Evolutionary conservation across 2,888 invertebrate species (phyloP), one percentile per base, ranked within the genome.

Genomic region (Dermolepida albohirtum): DNA sequence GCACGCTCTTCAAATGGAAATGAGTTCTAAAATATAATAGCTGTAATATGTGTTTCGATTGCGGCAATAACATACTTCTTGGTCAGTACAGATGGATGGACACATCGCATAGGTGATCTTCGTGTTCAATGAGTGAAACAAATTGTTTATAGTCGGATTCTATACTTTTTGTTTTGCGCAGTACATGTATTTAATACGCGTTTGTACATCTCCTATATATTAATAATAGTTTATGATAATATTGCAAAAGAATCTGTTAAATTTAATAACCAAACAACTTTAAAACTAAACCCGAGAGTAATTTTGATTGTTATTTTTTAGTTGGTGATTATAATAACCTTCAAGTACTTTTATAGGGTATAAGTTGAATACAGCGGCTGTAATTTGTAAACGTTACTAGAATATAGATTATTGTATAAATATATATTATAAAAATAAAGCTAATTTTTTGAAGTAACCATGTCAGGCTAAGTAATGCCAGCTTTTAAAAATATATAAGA

Each of bases 1-100:
- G 64, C 64, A 64, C 16, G 51, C 17, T 64, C 43, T 64, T 16
- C 50, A 50, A 64, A 64, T 50, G 64, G 50, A 64, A 64, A 64
- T 50, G 64, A 64, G 49, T 50, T 64, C 51, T 50, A 64, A 64
- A 51, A 41, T 47, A 49, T 64, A 51, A 64, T 64, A 27, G 64
- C 34, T n/a, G 51, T 50, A 64, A 64, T 64, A 51, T 64, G 51
- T 51, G 51, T 51, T 29, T 29, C n/a, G 51, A 51, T 51, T 51
- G 51, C 51, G 51, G 29, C 51, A 51, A 50, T 50, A 50, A 51
- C 27, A 10, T 22, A 51, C 51, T 29, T 27, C 29, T 51, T 12
- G 51, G 12, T 14, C 27, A 29, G n/a, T n/a, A 29, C 51, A 51
- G 51, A 29, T 29, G 12, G 29, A 51, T 29, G 34, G 34, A 29